Percentiles rank a stretch among this genome's conserved stretches.
phyloP scores from a whole-genome alignment of 2,797 vertebrate species.

The Siniperca scherzeri region DNA sequence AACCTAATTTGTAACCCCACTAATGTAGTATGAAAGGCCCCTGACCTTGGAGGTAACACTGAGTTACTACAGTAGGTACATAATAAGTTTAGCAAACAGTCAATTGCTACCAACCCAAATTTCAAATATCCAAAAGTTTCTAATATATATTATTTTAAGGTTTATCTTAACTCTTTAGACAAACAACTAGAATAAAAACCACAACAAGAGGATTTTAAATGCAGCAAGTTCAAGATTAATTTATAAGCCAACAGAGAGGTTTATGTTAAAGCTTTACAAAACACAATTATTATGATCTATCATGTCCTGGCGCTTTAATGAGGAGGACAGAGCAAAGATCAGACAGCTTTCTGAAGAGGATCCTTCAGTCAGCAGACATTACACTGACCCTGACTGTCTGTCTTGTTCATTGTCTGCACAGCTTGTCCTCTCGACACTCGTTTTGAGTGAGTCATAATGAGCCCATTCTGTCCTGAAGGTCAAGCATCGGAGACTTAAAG shows the following conservation, averaged over 20 bases:
- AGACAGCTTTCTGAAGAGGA: conserved; percentile 34
- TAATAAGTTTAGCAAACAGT: too few species aligned
- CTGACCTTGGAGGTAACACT: too few species aligned
- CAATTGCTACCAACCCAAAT: not conserved
- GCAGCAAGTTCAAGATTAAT: not conserved
- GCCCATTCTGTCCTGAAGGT: conserved; percentile 28
- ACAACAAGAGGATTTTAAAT: not conserved
- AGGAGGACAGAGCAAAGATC: conserved; percentile 6
- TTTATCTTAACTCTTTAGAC: not conserved
- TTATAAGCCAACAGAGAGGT: not conserved
- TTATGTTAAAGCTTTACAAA: not conserved
- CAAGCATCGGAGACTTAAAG: conserved; percentile 16
- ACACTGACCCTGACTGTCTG: conserved; percentile 38
- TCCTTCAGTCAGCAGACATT: conserved; percentile 38
- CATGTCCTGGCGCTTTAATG: not conserved
- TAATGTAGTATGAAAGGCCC: too few species aligned
- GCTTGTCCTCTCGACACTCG: not conserved
- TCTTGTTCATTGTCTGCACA: not conserved
- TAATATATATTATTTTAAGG: not conserved
- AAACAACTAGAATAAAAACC: not conserved
- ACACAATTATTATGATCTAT: conserved; percentile 13
- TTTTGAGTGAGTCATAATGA: conserved; percentile 22
- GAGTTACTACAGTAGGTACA: too few species aligned
- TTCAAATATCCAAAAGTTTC: not conserved
- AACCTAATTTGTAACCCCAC: too few species aligned